Conservation (phyloP, 2,113 vertebrate species). For the Tricholaema leucomelas region DNA sequence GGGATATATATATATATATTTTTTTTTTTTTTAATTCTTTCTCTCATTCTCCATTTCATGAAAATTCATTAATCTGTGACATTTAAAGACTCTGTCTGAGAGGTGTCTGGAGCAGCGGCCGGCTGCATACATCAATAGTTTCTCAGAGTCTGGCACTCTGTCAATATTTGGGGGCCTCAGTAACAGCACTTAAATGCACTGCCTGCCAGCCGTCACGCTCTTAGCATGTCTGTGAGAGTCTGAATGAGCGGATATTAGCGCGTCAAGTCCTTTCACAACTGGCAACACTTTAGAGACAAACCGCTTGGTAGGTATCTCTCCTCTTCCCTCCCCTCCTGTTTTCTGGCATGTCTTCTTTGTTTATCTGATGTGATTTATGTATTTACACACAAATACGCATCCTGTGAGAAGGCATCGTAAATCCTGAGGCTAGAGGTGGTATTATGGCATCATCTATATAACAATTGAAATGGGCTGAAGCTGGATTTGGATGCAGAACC, state of each 20-base stretch:
- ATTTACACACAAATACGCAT: conserved; percentile 68
- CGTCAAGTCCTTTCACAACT: conserved; percentile 73
- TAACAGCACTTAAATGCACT: conserved; percentile 74
- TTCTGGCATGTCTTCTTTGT: conserved; percentile 66
- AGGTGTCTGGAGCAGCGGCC: conserved; percentile 82
- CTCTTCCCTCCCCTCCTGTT: conserved; percentile 56
- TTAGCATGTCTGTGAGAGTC: conserved; percentile 68
- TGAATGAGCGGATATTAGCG: conserved; percentile 74
- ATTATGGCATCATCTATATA: conserved; percentile 42
- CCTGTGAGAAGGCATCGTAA: conserved; percentile 50
- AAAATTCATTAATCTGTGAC: conserved; percentile 87
- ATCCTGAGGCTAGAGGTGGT: conserved; percentile 56
- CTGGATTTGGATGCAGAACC: conserved; percentile 56
- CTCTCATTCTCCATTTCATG: conserved; percentile 75
- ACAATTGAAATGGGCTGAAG: conserved; percentile 41
- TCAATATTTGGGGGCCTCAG: conserved; percentile 82
- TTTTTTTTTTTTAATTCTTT: conserved; percentile 58
- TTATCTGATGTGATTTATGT: conserved; percentile 75
- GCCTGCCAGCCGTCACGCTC: conserved; percentile 73
- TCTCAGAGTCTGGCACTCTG: conserved; percentile 81
- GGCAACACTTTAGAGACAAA: conserved; percentile 72
- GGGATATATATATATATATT: no score
- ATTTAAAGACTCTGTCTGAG: conserved; percentile 84
- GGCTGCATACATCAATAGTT: conserved; percentile 80
- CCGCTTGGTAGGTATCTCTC: conserved; percentile 66